A percentile compares a stretch with the other conserved stretches of the same genome.
These are phyloP conservation scores for Drosophila parabipectinata DNA, from an alignment of 1,140 invertebrate species.

Conservation along the genomic window DNA sequence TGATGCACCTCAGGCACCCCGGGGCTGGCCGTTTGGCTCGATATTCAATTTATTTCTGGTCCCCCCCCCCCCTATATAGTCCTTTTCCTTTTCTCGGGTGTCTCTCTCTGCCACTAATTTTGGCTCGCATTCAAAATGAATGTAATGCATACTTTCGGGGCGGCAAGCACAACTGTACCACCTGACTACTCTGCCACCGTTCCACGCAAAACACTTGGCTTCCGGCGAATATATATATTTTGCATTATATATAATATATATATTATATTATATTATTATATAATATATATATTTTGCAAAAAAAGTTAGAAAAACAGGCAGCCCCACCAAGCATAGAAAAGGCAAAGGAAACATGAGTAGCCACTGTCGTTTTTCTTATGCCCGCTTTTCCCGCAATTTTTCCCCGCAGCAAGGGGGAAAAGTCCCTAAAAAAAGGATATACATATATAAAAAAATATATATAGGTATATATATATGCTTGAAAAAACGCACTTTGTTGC, in stretches of 20 bases:
- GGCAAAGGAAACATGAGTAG: slow-evolving; percentile 39
- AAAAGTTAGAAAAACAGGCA: slow-evolving; percentile 25
- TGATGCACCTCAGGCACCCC: neutral
- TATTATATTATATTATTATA: too few species aligned
- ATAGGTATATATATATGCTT: slow-evolving; percentile 6
- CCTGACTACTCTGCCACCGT: too few species aligned
- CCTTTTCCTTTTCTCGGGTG: neutral
- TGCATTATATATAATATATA: too few species aligned
- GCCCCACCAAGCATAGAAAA: neutral
- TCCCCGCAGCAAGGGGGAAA: slow-evolving; percentile 13
- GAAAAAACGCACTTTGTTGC: slow-evolving; percentile 71
- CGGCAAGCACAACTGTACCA: slow-evolving; percentile 56
- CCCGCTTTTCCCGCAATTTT: slow-evolving; percentile 6
- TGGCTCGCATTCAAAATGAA: slow-evolving; percentile 9
- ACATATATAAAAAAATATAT: neutral
- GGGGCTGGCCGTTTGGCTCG: neutral
- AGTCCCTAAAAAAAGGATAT: slow-evolving; percentile 32
- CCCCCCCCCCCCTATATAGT: neutral
- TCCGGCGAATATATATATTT: slow-evolving; percentile 69
- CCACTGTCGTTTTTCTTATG: slow-evolving; percentile 71
- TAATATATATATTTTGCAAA: slow-evolving; percentile 54
- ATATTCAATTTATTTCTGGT: slow-evolving; percentile 44
- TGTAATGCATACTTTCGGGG: slow-evolving; percentile 33
- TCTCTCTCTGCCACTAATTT: neutral
- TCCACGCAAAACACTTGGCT: slow-evolving; percentile 64